Percentiles rank a stretch among this genome's conserved stretches.
Conservation (phyloP, 2,888 invertebrate genomes). For the Cyclophora albipunctata region DNA sequence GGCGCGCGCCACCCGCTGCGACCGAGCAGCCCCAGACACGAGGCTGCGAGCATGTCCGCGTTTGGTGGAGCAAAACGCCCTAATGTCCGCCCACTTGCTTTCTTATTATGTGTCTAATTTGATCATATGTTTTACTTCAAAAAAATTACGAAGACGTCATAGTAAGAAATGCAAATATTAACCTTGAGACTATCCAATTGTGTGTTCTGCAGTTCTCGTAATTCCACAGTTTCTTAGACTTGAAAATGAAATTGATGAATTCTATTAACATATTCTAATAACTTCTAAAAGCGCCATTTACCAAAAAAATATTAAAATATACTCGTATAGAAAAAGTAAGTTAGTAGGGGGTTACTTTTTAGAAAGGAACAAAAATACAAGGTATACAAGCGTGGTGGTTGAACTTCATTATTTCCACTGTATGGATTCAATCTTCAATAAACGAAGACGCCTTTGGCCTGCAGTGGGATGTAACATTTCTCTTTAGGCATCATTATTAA, state of each 20-base stretch:
- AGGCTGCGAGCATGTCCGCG: slow-evolving; percentile 74
- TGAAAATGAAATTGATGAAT: slow-evolving; percentile 38
- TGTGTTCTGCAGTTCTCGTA: slow-evolving; percentile 71
- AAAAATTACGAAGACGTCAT: slow-evolving; percentile 40
- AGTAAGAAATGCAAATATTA: slow-evolving; percentile 61
- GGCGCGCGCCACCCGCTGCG: slow-evolving; percentile 48
- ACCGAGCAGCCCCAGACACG: slow-evolving; percentile 74
- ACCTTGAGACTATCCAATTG: slow-evolving; percentile 58
- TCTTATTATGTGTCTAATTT: slow-evolving; percentile 61
- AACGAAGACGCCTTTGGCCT: no score
- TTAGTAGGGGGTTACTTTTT: no score
- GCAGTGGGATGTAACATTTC: no score
- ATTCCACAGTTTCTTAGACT: slow-evolving; percentile 60
- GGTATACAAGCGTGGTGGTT: no score
- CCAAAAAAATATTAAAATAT: no score
- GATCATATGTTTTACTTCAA: slow-evolving; percentile 22
- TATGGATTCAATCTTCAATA: no score
- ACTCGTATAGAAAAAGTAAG: no score
- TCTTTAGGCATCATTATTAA: no score
- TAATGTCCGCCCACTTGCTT: slow-evolving; percentile 66
- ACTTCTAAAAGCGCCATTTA: no score
- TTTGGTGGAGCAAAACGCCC: slow-evolving; percentile 67
- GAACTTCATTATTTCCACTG: no score
- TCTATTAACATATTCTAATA: slow-evolving; percentile 23
- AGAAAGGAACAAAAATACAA: no score